Base-by-base conservation (phyloP, 2,113 vertebrate genomes). In the Paralichthys olivaceus region DNA sequence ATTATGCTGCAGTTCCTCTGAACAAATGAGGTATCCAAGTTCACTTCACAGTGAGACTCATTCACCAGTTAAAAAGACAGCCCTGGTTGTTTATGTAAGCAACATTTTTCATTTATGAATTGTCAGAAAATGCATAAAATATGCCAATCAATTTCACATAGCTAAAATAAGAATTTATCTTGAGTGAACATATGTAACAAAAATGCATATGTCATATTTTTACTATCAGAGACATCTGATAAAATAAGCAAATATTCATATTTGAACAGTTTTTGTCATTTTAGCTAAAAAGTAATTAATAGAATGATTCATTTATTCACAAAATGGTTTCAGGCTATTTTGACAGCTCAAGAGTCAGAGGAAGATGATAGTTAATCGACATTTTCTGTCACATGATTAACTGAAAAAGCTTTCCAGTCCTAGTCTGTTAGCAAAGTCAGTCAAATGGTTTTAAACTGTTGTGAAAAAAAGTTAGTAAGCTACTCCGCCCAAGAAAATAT, bases 21-120 rank as follows among this genome's bases (percentile, higher is more conserved):
- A 20, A 59, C 53, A 74, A 68, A 3, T 40, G 47, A 60, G 79
- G 17, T 3, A 77, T 60, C 37, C 34, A 62, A 15, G 29, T 60
- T 26, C 60, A 60, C 22, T 11, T 45, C 49, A 59, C 49, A 77
- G 37, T 54, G 32, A 63, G 63, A 60, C 32, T 60, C 26, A 17
- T 11, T 45, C 55, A 57, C 15, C 19, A 15, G 34, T 32, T 53
- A 47, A 63, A 62, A 34, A 25, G n/a, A 69, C 3, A 32, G 57
- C 14, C 12, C 2, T 49, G 59, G 6, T 15, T 17, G 5, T 45
- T 15, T 40, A 17, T 51, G 47, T 0, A 3, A 65, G 67, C 20
- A 51, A 34, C 19, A 25, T 54, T 47, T 62, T 61, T 53, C 13
- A 47, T 15, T 17, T 5, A 19, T 47, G 37, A 40, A 40, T 40